Evolutionary conservation across 2,113 vertebrate species (phyloP).

Genomic region (Tamias sibiricus): DNA sequence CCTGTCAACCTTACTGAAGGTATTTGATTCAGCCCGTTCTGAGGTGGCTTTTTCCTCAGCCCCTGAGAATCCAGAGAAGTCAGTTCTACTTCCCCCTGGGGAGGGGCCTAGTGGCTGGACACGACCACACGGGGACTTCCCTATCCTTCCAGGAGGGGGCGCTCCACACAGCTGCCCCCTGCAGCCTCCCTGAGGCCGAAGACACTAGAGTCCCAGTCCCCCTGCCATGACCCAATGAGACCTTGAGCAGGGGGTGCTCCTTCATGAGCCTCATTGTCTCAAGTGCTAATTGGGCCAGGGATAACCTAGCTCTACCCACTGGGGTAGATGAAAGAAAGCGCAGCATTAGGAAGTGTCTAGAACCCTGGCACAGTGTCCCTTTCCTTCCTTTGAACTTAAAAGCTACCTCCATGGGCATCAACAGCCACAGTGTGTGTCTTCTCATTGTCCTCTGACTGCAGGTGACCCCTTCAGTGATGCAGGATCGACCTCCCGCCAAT

Average conservation of each 20-base stretch:
- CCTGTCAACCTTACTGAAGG: not conserved
- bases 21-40: not conserved
- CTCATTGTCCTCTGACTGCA: not conserved
- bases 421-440: not conserved
- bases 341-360: not conserved
- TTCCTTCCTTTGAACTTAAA: not conserved
- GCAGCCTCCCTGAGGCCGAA: not conserved
- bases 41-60: not conserved
- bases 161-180: not conserved
- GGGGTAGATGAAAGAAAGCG: not conserved
- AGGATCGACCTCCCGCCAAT: not conserved
- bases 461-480: not conserved
- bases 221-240: not conserved
- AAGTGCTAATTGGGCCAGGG: not conserved
- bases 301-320: not conserved
- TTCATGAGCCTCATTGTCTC: not conserved
- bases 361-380: not conserved
- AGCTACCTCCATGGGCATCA: fast-evolving
- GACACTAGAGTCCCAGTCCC: not conserved
- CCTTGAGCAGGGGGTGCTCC: not conserved
- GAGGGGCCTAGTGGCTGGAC: no score
- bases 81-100: not conserved
- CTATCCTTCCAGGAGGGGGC: not conserved
- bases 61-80: not conserved
- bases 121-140: no score